A percentile compares a stretch with the other conserved stretches of the same genome.
Evolutionary conservation across 1,140 invertebrate genomes (phyloP).

Genomic region (Eueides isabella): DNA sequence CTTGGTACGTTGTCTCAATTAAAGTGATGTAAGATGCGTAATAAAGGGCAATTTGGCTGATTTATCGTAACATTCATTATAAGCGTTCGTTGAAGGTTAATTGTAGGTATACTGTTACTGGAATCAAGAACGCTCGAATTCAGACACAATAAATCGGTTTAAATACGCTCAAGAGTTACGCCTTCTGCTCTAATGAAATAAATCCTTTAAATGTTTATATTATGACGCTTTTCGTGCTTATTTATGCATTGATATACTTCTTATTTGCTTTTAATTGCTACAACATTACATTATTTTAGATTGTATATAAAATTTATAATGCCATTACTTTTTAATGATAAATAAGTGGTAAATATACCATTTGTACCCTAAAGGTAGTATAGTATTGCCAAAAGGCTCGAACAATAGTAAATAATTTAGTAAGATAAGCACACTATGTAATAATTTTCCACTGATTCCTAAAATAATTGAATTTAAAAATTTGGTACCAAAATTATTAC

Average conservation of each 20-base stretch:
- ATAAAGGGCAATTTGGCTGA: slow-evolving; percentile 66
- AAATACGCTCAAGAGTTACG: slow-evolving; percentile 23
- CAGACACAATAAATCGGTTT: slow-evolving; percentile 37
- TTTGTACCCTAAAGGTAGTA: too few relatives aligned
- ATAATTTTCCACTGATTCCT: too few relatives aligned
- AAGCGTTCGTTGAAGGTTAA: slow-evolving; percentile 58
- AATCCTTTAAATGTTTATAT: background rate
- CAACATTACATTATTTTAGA: too few relatives aligned
- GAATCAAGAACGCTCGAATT: slow-evolving; percentile 42
- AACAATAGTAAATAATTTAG: too few relatives aligned
- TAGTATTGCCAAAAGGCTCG: too few relatives aligned
- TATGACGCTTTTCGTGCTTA: background rate
- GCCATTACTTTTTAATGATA: too few relatives aligned
- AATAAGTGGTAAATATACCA: too few relatives aligned
- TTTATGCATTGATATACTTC: background rate
- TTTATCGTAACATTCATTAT: slow-evolving; percentile 68
- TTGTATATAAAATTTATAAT: too few relatives aligned
- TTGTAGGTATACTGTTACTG: slow-evolving; percentile 57
- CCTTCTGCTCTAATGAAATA: slow-evolving; percentile 15
- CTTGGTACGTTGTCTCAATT: slow-evolving; percentile 58
- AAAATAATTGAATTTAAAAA: too few relatives aligned
- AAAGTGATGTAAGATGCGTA: slow-evolving; percentile 68
- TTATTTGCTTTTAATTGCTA: background rate
- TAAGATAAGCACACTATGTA: too few relatives aligned
- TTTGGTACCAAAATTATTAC: too few relatives aligned